Conservation (phyloP, 2,888 invertebrate genomes). For the Callosobruchus maculatus region DNA sequence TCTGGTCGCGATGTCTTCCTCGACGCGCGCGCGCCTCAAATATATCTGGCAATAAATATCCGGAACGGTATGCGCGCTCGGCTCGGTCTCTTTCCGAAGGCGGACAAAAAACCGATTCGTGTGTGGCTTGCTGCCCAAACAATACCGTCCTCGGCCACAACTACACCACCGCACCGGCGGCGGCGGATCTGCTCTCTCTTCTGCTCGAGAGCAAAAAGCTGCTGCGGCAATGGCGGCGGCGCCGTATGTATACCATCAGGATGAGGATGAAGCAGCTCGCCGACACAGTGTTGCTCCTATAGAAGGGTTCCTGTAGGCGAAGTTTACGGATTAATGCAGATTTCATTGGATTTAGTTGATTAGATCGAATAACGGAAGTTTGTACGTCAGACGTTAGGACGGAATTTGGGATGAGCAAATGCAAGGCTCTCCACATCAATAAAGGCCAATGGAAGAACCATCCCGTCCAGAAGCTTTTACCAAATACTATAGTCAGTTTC, state of each 20-base stretch:
- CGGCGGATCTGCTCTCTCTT: neutral
- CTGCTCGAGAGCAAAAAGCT: neutral
- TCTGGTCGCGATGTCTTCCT: neutral
- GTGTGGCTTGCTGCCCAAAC: neutral
- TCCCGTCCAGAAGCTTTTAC: too few species aligned
- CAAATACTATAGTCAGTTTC: too few species aligned
- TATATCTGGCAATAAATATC: neutral
- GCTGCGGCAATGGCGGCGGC: too few species aligned
- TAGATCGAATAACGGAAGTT: too few species aligned
- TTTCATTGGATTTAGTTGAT: too few species aligned
- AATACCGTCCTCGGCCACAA: neutral
- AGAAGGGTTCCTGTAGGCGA: neutral
- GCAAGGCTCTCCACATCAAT: too few species aligned
- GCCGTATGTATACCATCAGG: neutral
- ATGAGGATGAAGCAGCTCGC: too few species aligned
- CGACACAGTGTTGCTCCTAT: neutral
- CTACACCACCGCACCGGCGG: neutral
- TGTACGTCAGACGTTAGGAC: too few species aligned
- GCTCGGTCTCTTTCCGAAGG: neutral
- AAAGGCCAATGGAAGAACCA: too few species aligned
- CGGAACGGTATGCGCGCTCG: neutral
- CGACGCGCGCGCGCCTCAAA: neutral
- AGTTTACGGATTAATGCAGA: too few species aligned
- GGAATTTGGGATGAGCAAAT: too few species aligned
- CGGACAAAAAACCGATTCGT: neutral